Evolutionary conservation across 2,888 invertebrate genomes (phyloP).

Genomic region (Aelia acuminata): DNA sequence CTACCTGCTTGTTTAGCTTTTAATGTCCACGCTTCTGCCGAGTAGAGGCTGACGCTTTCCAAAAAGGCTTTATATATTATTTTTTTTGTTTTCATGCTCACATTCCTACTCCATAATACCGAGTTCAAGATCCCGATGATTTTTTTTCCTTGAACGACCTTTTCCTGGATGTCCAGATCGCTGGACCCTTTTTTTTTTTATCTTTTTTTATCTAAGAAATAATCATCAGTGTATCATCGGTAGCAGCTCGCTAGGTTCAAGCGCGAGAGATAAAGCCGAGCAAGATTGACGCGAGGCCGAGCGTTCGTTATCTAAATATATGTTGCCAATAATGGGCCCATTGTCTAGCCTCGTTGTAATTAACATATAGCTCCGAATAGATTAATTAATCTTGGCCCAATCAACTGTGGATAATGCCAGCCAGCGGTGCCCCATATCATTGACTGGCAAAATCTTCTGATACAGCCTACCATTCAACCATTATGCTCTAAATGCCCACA

Average conservation of each 20-base stretch:
- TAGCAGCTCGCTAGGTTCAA: neutral
- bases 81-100: too few relatives aligned
- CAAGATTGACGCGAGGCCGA: neutral
- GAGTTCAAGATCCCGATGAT: too few relatives aligned
- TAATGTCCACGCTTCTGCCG: too few relatives aligned
- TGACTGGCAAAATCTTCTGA: neutral
- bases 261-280: neutral
- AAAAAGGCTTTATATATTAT: too few relatives aligned
- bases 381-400: conserved; percentile 48
- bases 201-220: too few relatives aligned
- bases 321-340: conserved; percentile 38
- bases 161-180: too few relatives aligned
- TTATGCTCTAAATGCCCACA: neutral
- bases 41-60: too few relatives aligned
- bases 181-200: too few relatives aligned
- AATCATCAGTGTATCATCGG: too few relatives aligned
- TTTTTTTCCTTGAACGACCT: too few relatives aligned
- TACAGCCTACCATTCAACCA: neutral
- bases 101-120: too few relatives aligned
- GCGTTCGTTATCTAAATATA: conserved; percentile 31
- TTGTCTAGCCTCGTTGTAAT: neutral
- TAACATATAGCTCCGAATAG: conserved; percentile 35
- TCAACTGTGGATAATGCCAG: conserved; percentile 8
- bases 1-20: too few relatives aligned
- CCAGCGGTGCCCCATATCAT: neutral